Evolutionary conservation across 2,797 vertebrate genomes (phyloP).

Genomic region (Alca torda): DNA sequence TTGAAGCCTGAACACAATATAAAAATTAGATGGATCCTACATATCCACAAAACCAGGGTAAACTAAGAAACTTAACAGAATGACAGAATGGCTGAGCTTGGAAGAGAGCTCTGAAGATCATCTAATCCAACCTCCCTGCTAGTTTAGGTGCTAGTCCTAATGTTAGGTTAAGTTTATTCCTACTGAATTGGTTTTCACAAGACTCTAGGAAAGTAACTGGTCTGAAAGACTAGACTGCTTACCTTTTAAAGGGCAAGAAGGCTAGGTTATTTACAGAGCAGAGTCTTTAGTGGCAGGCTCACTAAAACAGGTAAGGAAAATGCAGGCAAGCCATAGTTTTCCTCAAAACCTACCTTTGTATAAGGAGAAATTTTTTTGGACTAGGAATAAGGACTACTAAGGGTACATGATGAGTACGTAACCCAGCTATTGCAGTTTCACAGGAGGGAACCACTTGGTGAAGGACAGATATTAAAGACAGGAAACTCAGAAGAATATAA

Average conservation of each 20-base stretch:
- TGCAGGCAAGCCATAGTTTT: background rate
- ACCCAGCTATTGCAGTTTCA: background rate
- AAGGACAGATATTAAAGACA: background rate
- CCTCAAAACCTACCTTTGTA: background rate
- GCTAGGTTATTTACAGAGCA: background rate
- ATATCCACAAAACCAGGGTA: background rate
- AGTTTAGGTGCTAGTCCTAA: background rate
- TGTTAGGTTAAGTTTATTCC: background rate
- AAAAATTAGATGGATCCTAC: background rate
- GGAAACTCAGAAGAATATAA: background rate
- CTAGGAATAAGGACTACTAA: background rate
- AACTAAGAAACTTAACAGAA: background rate
- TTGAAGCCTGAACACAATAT: background rate
- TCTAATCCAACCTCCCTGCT: background rate
- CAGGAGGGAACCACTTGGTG: background rate
- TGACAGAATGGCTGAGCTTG: background rate
- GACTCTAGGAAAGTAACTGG: background rate
- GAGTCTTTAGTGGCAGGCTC: background rate
- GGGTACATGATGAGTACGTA: background rate
- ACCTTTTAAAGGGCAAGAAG: background rate
- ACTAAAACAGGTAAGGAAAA: background rate
- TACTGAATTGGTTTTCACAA: background rate
- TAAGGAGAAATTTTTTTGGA: background rate
- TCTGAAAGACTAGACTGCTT: background rate
- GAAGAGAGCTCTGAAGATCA: background rate